These are phyloP conservation scores for Calosoma granatense DNA, from an alignment of 1,140 invertebrate genomes.

Conservation along the genomic window DNA sequence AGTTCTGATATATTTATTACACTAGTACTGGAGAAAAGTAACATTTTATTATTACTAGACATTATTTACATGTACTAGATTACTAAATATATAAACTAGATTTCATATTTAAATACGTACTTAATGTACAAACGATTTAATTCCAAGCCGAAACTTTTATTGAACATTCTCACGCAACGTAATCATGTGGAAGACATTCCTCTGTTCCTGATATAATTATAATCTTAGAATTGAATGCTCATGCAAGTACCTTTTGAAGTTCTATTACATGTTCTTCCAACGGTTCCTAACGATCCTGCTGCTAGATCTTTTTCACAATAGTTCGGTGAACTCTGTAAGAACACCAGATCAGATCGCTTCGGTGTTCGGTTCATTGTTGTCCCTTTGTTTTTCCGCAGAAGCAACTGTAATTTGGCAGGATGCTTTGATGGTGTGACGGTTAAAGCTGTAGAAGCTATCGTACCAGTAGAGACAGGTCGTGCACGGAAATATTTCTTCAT, in stretches of 20 bases:
- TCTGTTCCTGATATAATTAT: too few relatives aligned
- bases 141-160: too few relatives aligned
- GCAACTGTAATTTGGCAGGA: conserved; percentile 24
- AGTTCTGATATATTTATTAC: too few relatives aligned
- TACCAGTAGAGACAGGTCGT: conserved; percentile 53
- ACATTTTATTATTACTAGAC: too few relatives aligned
- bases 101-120: too few relatives aligned
- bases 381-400: conserved; percentile 29
- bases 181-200: too few relatives aligned
- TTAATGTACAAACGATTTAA: too few relatives aligned
- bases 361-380: conserved; percentile 41
- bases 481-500: conserved; percentile 77
- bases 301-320: conserved; percentile 77
- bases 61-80: too few relatives aligned
- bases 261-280: conserved; percentile 73
- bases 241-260: conserved; percentile 61
- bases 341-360: conserved; percentile 76
- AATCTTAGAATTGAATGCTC: too few relatives aligned
- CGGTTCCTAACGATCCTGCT: conserved; percentile 72
- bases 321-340: conserved; percentile 79
- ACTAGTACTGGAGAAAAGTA: too few relatives aligned
- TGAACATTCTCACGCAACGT: too few relatives aligned
- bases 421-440: conserved; percentile 29
- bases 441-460: conserved; percentile 34
- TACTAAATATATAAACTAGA: too few relatives aligned